Evolutionary conservation across 2,888 invertebrate genomes (phyloP).

Genomic region (Zaprionus bogoriensis): DNA sequence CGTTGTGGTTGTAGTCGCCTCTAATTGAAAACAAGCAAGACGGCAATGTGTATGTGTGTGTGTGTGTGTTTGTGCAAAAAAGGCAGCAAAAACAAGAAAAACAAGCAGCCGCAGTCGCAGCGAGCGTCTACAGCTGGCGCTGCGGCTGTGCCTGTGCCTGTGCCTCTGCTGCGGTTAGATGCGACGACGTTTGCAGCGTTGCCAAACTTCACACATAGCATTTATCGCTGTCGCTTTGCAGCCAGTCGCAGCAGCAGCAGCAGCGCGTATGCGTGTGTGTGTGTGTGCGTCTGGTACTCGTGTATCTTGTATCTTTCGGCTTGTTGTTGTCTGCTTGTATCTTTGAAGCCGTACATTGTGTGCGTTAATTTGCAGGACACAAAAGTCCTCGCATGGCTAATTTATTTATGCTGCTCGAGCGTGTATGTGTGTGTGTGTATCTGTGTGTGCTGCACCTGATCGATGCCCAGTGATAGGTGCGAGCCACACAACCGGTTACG

Average conservation of each 20-base stretch:
- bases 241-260: constrained; percentile 18
- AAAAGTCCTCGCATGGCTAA: constrained; percentile 35
- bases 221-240: constrained; percentile 57
- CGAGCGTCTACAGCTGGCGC: constrained; percentile 49
- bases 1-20: constrained; percentile 44
- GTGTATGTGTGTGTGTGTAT: constrained; percentile 3
- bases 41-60: constrained; percentile 11
- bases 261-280: not conserved
- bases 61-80: constrained; percentile 26
- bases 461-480: constrained; percentile 47
- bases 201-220: constrained; percentile 54
- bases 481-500: constrained; percentile 39
- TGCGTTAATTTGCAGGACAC: constrained; percentile 65
- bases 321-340: constrained; percentile 30
- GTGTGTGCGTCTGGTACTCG: constrained; percentile 20
- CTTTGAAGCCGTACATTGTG: constrained; percentile 58
- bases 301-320: constrained; percentile 28
- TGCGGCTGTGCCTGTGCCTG: constrained; percentile 9
- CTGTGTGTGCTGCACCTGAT: constrained; percentile 42
- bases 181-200: constrained; percentile 47
- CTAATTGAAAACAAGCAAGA: constrained; percentile 75
- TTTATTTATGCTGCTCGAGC: constrained; percentile 39
- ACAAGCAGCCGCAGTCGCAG: too few species aligned
- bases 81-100: constrained; percentile 33
- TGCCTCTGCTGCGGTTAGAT: constrained; percentile 36